Conservation (phyloP, 2,888 invertebrate genomes). For the Hypsopygia costalis region DNA sequence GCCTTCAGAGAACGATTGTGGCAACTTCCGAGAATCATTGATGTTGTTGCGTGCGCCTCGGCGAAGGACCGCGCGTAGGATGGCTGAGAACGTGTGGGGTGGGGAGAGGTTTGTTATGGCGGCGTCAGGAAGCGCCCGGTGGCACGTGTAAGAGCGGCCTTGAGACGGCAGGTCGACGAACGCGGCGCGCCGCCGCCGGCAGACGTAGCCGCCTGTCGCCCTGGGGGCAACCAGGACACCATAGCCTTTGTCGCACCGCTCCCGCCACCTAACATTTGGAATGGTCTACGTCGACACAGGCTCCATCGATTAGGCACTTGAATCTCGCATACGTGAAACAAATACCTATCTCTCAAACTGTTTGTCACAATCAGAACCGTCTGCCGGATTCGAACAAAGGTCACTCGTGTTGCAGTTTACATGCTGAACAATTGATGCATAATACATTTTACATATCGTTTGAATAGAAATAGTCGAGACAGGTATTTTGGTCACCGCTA, state of each 20-base stretch:
- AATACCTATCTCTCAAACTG: neutral
- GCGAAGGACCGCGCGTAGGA: slow-evolving; percentile 26
- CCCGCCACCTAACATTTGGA: slow-evolving; percentile 30
- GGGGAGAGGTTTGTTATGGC: slow-evolving; percentile 73
- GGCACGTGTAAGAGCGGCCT: slow-evolving; percentile 76
- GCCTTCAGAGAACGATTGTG: slow-evolving; percentile 10
- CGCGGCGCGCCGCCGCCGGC: slow-evolving; percentile 50
- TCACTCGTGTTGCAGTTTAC: slow-evolving; percentile 40
- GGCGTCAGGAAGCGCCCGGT: slow-evolving; percentile 70
- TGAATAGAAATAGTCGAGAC: slow-evolving; percentile 38
- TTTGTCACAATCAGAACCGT: slow-evolving; percentile 1
- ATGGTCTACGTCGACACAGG: slow-evolving; percentile 12
- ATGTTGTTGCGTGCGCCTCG: slow-evolving; percentile 27
- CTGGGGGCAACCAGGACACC: slow-evolving; percentile 43
- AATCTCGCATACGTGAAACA: slow-evolving; percentile 8
- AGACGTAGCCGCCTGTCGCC: slow-evolving; percentile 50
- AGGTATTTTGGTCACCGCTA: slow-evolving; percentile 36
- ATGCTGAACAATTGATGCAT: slow-evolving; percentile 34
- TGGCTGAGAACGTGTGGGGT: slow-evolving; percentile 42
- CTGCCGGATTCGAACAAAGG: slow-evolving; percentile 23
- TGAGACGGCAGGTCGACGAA: slow-evolving; percentile 72
- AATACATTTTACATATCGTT: slow-evolving; percentile 46
- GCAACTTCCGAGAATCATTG: slow-evolving; percentile 23
- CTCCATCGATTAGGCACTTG: slow-evolving; percentile 20
- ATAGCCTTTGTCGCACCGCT: slow-evolving; percentile 43